Conservation (phyloP, 2,113 vertebrate genomes). For the Myrmecobius fasciatus region DNA sequence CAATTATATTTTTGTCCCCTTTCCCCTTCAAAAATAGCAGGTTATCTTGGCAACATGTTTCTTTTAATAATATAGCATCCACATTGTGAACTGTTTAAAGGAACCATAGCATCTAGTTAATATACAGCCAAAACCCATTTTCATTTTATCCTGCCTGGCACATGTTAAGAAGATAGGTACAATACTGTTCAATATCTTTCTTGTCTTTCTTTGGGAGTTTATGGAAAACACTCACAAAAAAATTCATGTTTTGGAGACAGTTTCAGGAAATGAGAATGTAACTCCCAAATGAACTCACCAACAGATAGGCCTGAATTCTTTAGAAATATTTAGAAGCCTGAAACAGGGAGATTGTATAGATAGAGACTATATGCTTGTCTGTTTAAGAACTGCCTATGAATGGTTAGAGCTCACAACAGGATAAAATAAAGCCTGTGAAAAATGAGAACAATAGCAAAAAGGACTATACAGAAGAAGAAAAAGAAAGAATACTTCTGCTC, state of each 20-base stretch:
- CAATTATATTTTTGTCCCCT: not conserved
- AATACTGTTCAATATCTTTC: not conserved
- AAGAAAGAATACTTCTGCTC: not conserved
- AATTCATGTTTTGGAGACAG: not conserved
- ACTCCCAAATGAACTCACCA: not conserved
- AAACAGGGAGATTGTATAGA: not conserved
- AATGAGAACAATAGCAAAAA: not conserved
- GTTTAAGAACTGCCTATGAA: not conserved
- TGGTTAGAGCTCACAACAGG: not conserved
- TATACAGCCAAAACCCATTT: not conserved
- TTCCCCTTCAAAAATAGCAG: not conserved
- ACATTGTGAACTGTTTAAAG: not conserved
- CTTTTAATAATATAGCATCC: not conserved
- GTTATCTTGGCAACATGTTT: not conserved
- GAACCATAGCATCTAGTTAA: not conserved
- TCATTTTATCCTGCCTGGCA: not conserved
- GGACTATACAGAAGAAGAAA: not conserved
- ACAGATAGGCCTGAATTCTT: not conserved
- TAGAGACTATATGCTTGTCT: not conserved
- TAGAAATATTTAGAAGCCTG: not conserved
- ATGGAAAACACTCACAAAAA: not conserved
- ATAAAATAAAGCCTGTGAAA: not conserved
- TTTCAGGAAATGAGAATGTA: not conserved
- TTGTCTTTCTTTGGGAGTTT: not conserved
- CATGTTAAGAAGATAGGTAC: not conserved